Evolutionary conservation across 37 sponge, comb jelly and placozoan species (phyloP), one percentile per base, ranked within the genome.

Genomic region (Diacarnus erythraeanus): DNA sequence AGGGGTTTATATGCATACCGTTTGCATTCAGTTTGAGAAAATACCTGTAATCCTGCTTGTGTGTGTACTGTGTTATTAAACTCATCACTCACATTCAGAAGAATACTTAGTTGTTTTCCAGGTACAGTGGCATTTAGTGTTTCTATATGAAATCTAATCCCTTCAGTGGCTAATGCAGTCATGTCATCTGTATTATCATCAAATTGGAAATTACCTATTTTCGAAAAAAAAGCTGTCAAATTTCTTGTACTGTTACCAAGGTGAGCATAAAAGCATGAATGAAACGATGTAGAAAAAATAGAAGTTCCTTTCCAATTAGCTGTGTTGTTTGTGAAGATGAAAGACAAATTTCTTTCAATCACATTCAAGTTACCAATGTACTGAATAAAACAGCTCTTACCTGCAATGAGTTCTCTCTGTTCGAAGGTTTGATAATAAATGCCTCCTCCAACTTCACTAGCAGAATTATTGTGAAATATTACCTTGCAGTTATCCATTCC

Each of bases 381-480:
- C 37, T 69, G 21, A 8, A 69, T 36, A 18, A 69, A 69, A 69
- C 70, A 69, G 21, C 37, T 37, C 33, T 33, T 25, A 33, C 70
- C 70, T 69, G 30, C 70, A 30, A 69, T 9, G 18, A 21, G 35
- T 36, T 69, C 70, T 33, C 70, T 33, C 39, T 69, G 70, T 39
- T 69, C 70, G 8, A 36, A 36, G 8, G 70, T 20, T 33, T 69
- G 22, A 33, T 69, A 30, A 36, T 21, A 89, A 29, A 89, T 84
- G 15, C 81, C 90, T 21, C 90, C 90, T 42, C 90, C 90, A 25
- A 29, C 23, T 25, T 57, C 38, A 61, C 30, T 21, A 21, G 90
- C 90, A 0, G 33, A 51, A 56, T 89, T 89, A 41, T 70, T 61
- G 2, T 43, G 22, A 51, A 89, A 89, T 12, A 9, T 1, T 1